Conservation (phyloP, 2,113 vertebrate genomes). For the Carassius gibelio region DNA sequence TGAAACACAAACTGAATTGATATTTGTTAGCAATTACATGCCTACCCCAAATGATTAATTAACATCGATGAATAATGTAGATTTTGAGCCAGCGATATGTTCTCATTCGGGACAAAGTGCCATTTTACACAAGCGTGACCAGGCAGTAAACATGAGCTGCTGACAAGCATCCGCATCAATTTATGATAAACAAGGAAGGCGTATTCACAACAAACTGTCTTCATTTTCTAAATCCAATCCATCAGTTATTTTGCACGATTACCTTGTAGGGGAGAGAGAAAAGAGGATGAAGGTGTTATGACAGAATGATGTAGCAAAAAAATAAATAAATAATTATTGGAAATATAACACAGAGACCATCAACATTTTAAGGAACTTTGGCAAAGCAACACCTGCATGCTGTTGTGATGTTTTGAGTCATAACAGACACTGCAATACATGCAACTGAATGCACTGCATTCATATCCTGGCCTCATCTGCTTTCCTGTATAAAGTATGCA, state of each 20-base stretch:
- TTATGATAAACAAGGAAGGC: conserved; percentile 24
- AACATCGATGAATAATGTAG: conserved; percentile 2
- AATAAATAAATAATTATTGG: background rate
- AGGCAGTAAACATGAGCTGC: background rate
- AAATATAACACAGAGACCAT: background rate
- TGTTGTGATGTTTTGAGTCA: background rate
- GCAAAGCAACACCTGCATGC: background rate
- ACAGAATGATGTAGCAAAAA: background rate
- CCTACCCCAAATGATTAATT: conserved; percentile 11
- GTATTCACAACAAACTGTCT: conserved; percentile 1
- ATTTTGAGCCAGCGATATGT: background rate
- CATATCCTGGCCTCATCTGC: no score
- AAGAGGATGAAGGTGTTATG: background rate
- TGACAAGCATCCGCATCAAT: background rate
- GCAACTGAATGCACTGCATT: background rate
- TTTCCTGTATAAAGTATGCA: no score
- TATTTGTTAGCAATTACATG: background rate
- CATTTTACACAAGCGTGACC: background rate
- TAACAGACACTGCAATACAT: background rate
- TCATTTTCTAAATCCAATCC: conserved; percentile 3
- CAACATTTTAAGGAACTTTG: background rate
- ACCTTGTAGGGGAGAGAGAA: conserved; percentile 6
- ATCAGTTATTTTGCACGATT: background rate
- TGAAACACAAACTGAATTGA: background rate
- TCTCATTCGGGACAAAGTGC: background rate